phyloP scores from a whole-genome alignment of 2,797 vertebrate species.

The Neostethus bicornis region DNA sequence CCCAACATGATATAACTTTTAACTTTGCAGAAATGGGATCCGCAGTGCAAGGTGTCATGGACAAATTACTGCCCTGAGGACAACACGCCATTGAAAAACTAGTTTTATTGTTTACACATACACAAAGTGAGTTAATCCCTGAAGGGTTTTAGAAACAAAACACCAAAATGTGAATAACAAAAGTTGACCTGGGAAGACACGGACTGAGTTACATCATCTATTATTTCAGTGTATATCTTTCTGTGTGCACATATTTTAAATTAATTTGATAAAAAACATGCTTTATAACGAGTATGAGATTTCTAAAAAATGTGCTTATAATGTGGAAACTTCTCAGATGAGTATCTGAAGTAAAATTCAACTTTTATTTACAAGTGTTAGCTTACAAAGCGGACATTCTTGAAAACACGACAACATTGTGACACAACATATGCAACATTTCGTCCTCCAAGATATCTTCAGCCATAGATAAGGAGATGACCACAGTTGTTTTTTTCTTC shows the following conservation, averaged over 20 bases:
- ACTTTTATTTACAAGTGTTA: conserved; percentile 26
- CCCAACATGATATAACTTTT: background rate
- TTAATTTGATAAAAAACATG: background rate
- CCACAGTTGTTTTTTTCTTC: no score
- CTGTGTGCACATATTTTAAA: no score
- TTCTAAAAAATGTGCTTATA: background rate
- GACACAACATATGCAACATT: conserved; percentile 46
- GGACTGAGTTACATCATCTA: background rate
- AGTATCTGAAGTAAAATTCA: conserved; percentile 30
- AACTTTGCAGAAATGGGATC: background rate
- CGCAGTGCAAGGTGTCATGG: background rate
- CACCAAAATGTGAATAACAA: background rate
- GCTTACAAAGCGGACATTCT: conserved; percentile 38
- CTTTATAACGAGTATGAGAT: background rate
- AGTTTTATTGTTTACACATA: conserved; percentile 53
- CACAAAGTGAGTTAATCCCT: conserved; percentile 12
- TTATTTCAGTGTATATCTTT: background rate
- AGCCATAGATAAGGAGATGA: no score
- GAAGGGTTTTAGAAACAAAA: conserved; percentile 11
- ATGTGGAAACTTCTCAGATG: conserved; percentile 6
- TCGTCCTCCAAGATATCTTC: conserved; percentile 25
- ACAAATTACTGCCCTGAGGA: conserved; percentile 12
- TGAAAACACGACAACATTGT: conserved; percentile 51
- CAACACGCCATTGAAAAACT: conserved; percentile 28
- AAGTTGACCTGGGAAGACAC: background rate